Evolutionary conservation across 2,113 vertebrate species (phyloP).

Genomic region (Columba livia): DNA sequence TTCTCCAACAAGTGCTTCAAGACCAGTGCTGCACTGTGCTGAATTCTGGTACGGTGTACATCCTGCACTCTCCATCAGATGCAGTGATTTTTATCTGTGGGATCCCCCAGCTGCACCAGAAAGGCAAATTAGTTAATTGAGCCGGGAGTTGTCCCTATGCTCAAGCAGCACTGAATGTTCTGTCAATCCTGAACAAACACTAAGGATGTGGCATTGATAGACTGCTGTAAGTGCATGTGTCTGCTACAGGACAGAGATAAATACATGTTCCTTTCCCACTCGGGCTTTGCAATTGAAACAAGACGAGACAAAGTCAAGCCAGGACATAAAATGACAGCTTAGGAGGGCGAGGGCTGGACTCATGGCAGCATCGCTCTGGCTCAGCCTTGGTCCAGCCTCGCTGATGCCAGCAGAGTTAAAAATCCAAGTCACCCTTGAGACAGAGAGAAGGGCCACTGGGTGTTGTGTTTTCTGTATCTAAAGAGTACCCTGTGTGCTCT

Average conservation of each 20-base stretch:
- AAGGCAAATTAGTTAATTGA: background rate
- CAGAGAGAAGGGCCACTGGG: background rate
- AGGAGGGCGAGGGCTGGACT: background rate
- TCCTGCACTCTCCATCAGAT: background rate
- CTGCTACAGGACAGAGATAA: slow-evolving; percentile 29
- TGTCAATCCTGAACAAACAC: background rate
- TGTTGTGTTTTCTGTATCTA: background rate
- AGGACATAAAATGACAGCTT: slow-evolving; percentile 21
- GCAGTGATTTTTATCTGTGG: background rate
- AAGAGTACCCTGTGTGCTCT: background rate
- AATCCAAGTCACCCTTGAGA: background rate
- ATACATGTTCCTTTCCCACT: slow-evolving; percentile 28
- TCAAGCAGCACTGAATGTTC: slow-evolving; percentile 26
- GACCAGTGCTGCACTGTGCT: background rate
- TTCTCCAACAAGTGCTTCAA: background rate
- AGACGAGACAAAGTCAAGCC: slow-evolving; percentile 29
- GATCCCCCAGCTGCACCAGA: background rate
- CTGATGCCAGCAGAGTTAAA: background rate
- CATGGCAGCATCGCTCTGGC: background rate
- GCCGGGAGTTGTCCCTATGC: background rate
- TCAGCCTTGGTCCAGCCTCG: background rate
- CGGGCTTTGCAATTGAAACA: background rate
- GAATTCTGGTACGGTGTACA: background rate
- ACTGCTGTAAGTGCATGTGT: background rate
- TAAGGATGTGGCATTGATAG: background rate